Evolutionary conservation across 2,888 invertebrate genomes (phyloP).

Genomic region (Andrena fulva): DNA sequence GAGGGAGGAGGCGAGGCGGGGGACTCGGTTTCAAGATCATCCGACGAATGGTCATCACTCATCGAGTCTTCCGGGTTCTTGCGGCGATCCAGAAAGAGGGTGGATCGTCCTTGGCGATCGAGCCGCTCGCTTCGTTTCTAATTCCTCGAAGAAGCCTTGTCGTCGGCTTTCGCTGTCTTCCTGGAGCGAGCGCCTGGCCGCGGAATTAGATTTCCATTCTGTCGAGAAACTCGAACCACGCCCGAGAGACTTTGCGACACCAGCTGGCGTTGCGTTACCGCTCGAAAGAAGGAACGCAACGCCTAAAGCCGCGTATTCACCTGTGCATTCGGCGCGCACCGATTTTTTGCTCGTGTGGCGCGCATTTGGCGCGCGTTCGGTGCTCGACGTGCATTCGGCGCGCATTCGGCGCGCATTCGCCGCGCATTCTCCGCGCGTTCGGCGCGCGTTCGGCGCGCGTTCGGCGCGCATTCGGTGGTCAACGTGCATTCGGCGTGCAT

Average conservation of each 20-base stretch:
- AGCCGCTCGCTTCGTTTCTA: conserved; percentile 24
- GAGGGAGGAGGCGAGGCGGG: neutral
- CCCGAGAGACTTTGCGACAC: conserved; percentile 26
- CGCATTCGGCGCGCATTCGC: too few species aligned
- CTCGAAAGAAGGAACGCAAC: neutral
- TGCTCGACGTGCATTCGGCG: too few species aligned
- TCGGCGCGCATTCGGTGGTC: too few species aligned
- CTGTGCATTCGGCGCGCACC: too few species aligned
- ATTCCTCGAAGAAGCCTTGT: conserved; percentile 44
- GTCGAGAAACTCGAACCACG: conserved; percentile 45
- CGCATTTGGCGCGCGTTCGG: too few species aligned
- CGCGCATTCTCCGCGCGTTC: too few species aligned
- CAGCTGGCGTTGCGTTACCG: conserved; percentile 10
- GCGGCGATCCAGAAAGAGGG: neutral
- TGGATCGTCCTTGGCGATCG: conserved; percentile 20
- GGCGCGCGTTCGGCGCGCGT: too few species aligned
- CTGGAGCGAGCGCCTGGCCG: conserved; percentile 7
- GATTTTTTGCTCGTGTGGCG: too few species aligned
- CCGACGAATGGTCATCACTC: neutral
- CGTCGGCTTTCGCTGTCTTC: conserved; percentile 27
- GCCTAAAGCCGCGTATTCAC: too few species aligned
- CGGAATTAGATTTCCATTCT: conserved; percentile 55
- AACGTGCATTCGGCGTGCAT: too few species aligned
- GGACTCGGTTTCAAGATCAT: neutral
- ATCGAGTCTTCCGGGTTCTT: too few species aligned